Base-by-base conservation (phyloP, 2,113 vertebrate species). In the Carettochelys insculpta region DNA sequence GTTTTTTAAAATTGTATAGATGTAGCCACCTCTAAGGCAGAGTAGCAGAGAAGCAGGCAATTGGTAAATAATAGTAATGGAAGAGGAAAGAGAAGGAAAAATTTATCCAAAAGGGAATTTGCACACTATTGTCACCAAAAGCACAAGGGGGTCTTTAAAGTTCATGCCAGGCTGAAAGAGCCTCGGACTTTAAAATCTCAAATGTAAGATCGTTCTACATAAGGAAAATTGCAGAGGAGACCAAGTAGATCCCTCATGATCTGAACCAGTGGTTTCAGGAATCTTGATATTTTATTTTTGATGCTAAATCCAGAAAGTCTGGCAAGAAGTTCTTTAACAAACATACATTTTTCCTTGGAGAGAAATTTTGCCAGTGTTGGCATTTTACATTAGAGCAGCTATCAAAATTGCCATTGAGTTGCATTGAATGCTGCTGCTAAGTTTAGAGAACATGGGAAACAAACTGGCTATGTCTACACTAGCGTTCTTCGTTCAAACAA, bases 71-170 rank as follows among this genome's bases (percentile, higher is more conserved):
- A 51, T 11, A 91, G 75, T 61, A 87, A 48, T 71, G 85, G 51
- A n/a, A 29, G 38, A 92, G 48, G 38, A 75, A 75, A 45, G 10
- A 88, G 65, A 94, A 71, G 29, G 13, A 71, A 94, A 92, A 78
- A 80, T 31, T 86, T 86, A 75, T 3, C 68, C 85, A 61, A 56
- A 3, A 91, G 53, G n/a, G 53, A 88, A 20, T 4, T 81, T 80
- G 31, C 47, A 91, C 41, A 5, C 29, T 53, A 1, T 13, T 80
- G 17, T 68, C 68, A 4, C 2, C 1, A 65, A n/a, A 48, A 11
- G 3, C 89, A 58, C 83, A 51, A 47, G 68, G 43, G 79, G 56
- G 43, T 41, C 53, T 83, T 85, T 85, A 84, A 82, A 20, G 24
- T 20, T 1, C 0, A n/a, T 12, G 12, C 11, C 61, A 52, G 86